phyloP scores from a whole-genome alignment of 92 coral and sea anemone species.

The Parazoanthus darwini region DNA sequence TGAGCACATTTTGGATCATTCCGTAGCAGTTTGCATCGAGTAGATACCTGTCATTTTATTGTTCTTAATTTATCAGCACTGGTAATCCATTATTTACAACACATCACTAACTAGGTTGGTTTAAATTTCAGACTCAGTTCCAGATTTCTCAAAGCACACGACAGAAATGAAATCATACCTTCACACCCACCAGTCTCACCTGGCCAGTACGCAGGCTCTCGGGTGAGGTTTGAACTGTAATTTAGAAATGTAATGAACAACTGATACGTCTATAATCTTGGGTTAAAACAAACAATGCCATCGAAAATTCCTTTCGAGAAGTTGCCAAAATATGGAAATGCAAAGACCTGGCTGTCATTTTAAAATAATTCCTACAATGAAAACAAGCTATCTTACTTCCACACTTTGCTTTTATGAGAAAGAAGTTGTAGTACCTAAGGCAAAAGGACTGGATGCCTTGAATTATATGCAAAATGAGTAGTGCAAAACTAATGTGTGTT shows the following conservation, averaged over 20 bases:
- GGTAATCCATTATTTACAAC: not conserved
- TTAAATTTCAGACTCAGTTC: slow-evolving; percentile 65
- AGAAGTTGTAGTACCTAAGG: no score
- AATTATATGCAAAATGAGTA: no score
- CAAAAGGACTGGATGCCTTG: no score
- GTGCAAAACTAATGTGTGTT: no score
- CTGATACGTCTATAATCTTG: not conserved
- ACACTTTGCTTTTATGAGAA: no score
- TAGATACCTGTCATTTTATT: not conserved
- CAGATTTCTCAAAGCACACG: slow-evolving; percentile 69
- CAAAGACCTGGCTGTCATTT: no score
- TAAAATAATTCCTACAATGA: no score
- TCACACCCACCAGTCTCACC: slow-evolving; percentile 74
- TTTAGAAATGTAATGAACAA: not conserved
- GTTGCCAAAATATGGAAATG: no score
- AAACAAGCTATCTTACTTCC: no score
- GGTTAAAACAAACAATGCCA: no score
- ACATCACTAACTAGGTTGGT: not conserved
- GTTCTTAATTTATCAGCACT: not conserved
- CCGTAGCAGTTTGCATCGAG: not conserved
- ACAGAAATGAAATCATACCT: slow-evolving; percentile 66
- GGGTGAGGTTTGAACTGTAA: slow-evolving; percentile 52
- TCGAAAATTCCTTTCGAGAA: no score
- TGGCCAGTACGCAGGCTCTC: slow-evolving; percentile 66
- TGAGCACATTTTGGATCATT: not conserved